These are phyloP conservation scores for Melitaea athalia DNA, from an alignment of 2,888 invertebrate species.

Conservation along the genomic window DNA sequence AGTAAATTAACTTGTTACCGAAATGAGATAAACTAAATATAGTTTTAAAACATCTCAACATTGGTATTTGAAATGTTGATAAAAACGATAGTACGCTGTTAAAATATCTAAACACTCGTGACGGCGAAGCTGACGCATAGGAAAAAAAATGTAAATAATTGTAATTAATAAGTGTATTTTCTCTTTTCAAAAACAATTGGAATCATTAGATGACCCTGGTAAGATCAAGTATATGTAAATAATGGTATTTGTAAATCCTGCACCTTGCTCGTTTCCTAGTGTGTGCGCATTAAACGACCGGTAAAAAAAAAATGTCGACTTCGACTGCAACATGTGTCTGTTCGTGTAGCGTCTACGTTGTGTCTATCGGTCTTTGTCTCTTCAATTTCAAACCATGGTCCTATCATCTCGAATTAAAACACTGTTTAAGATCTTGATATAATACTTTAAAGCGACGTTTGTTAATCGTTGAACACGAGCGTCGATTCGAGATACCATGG, in stretches of 20 bases:
- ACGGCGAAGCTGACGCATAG: constrained; percentile 13
- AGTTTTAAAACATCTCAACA: not conserved
- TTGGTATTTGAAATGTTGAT: not conserved
- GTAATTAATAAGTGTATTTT: constrained; percentile 66
- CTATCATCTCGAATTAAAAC: constrained; percentile 37
- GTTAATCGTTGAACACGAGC: not conserved
- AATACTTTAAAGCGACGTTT: constrained; percentile 1
- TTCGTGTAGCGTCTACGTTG: constrained; percentile 31
- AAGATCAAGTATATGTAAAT: constrained; percentile 55
- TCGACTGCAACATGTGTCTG: constrained; percentile 28
- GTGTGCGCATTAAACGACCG: constrained; percentile 33
- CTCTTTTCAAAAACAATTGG: constrained; percentile 77
- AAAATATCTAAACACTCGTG: not conserved
- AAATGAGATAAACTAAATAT: not conserved
- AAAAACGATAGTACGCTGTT: not conserved
- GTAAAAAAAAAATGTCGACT: constrained; percentile 14
- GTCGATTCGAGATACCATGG: constrained; percentile 53
- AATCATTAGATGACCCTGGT: constrained; percentile 78
- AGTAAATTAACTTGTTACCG: not conserved
- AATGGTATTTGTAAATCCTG: constrained; percentile 39
- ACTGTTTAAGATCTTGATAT: not conserved
- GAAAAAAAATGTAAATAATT: constrained; percentile 29
- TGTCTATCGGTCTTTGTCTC: constrained; percentile 29
- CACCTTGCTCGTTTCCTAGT: constrained; percentile 39
- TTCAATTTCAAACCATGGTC: constrained; percentile 40